Percentiles rank a stretch among this genome's conserved stretches.
These are phyloP conservation scores for Catocala nupta DNA, from an alignment of 2,888 invertebrate genomes.

Conservation along the genomic window DNA sequence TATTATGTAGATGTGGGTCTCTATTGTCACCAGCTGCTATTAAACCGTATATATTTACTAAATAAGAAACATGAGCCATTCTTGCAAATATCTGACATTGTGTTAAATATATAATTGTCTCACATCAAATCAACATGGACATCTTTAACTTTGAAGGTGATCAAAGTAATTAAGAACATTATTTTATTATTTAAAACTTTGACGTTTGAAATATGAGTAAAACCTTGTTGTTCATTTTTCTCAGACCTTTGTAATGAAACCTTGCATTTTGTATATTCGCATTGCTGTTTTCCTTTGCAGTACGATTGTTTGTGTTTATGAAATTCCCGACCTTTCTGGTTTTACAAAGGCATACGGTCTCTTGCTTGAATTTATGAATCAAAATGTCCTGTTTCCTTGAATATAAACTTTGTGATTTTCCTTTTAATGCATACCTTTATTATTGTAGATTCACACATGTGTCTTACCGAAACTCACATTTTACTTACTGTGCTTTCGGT, in stretches of 20 bases:
- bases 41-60: too few species aligned
- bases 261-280: constrained; percentile 31
- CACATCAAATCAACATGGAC: too few species aligned
- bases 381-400: not conserved
- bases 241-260: constrained; percentile 24
- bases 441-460: too few species aligned
- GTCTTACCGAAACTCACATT: too few species aligned
- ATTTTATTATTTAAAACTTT: constrained; percentile 2
- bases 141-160: not conserved
- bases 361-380: not conserved
- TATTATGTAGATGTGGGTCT: too few species aligned
- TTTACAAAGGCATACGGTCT: constrained; percentile 1
- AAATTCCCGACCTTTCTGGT: not conserved
- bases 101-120: too few species aligned
- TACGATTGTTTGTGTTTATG: constrained; percentile 9
- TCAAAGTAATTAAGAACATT: not conserved
- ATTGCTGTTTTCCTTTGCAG: constrained; percentile 29
- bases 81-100: too few species aligned
- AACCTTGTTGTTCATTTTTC: constrained; percentile 22
- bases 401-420: not conserved
- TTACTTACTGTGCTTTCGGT: too few species aligned
- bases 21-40: too few species aligned
- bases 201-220: constrained; percentile 14
- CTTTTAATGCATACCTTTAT: too few species aligned
- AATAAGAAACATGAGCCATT: too few species aligned